Evolutionary conservation across 1,140 invertebrate species (phyloP), one percentile per base, ranked within the genome.

Genomic region (Euwallacea fornicatus): DNA sequence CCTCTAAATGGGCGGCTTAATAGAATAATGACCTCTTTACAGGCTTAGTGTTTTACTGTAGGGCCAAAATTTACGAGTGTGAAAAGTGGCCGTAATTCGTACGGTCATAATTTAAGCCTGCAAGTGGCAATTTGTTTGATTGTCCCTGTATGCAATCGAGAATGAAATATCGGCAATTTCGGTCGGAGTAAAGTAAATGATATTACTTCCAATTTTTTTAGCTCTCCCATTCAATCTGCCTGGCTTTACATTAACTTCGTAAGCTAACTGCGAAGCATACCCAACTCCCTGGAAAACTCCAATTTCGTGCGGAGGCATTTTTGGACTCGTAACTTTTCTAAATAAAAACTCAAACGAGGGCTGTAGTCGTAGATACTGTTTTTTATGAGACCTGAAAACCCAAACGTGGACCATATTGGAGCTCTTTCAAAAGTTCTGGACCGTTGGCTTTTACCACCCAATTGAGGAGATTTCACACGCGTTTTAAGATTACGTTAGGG

Each of bases 341-440:
- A 60, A 60, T 60, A 60, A 60, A 60, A 60, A 43, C 33, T 33
- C 58, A 33, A 43, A 60, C 43, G 58, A 60, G 43, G 33, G 58
- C 43, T 42, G 43, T 60, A 60, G 58, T 42, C 43, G 41, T 60
- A 33, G 58, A 33, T 33, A 33, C 21, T 9, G 6, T 64, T 64
- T 64, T 64, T 64, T 64, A 64, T 46, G 61, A 50, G 43, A 46
- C 43, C 46, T 47, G 13, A 46, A 53, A 64, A 64, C 61, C 43
- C 43, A 42, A 64, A 64, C 50, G 61, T 46, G 61, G 43, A 53
- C 16, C 61, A 44, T 21, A 16, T 61, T 42, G 46, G 16, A n/a
- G 61, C 61, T 33, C 13, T 64, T 64, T 50, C 50, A 43, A 66
- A 66, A 66, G 65, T 66, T 66, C 42, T 58, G 55, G 65, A 66